Evolutionary conservation across 2,888 invertebrate species (phyloP).

Genomic region (Tipula helvola): DNA sequence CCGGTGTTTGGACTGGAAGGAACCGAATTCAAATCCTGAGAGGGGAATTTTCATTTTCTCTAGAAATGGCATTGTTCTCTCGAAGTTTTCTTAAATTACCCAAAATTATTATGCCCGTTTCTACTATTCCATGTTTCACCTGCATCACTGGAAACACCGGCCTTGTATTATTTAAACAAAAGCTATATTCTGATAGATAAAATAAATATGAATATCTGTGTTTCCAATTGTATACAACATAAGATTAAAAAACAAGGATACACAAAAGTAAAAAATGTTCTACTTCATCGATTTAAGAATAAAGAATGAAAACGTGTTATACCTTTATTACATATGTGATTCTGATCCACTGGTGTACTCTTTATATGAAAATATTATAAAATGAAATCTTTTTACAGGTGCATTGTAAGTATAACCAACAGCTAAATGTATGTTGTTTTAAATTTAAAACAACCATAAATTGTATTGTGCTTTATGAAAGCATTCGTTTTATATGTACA

Average conservation of each 20-base stretch:
- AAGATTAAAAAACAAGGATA: not conserved
- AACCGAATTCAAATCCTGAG: too few relatives aligned
- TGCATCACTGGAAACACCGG: too few relatives aligned
- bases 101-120: too few relatives aligned
- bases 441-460: not conserved
- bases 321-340: not conserved
- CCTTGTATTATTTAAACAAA: too few relatives aligned
- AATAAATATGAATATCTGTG: not conserved
- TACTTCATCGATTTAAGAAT: not conserved
- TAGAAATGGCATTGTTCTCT: too few relatives aligned
- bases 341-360: not conserved
- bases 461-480: not conserved
- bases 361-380: not conserved
- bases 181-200: not conserved
- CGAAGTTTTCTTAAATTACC: too few relatives aligned
- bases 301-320: not conserved
- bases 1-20: too few relatives aligned
- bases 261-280: not conserved
- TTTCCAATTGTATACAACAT: not conserved
- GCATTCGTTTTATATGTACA: not conserved
- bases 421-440: not conserved
- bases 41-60: too few relatives aligned
- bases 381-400: not conserved
- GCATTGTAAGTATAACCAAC: not conserved
- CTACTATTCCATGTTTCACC: too few relatives aligned